These are phyloP conservation scores for Anhinga rufa DNA, from an alignment of 2,113 vertebrate genomes.

Conservation along the genomic window DNA sequence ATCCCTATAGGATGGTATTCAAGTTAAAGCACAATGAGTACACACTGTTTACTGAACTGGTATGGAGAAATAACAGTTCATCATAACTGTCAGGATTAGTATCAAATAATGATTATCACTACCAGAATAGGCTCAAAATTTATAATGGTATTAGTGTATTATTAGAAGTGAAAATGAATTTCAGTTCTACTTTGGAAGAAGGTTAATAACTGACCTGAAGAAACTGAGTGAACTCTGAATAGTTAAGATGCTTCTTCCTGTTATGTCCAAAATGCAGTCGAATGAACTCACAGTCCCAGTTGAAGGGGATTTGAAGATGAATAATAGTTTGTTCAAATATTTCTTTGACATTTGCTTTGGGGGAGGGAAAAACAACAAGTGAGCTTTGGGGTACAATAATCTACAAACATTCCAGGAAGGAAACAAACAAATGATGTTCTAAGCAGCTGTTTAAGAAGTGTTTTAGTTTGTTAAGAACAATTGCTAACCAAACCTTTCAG, in stretches of 20 bases:
- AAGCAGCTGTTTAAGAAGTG: slow-evolving; percentile 46
- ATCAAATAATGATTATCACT: neutral
- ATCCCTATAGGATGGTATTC: neutral
- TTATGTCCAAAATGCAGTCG: slow-evolving; percentile 93
- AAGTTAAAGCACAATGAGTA: neutral
- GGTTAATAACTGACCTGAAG: slow-evolving; percentile 82
- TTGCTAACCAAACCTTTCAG: slow-evolving; percentile 44
- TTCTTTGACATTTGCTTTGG: slow-evolving; percentile 92
- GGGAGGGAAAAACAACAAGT: slow-evolving; percentile 63
- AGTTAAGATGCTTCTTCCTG: slow-evolving; percentile 90
- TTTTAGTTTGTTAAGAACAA: slow-evolving; percentile 63
- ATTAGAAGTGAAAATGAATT: neutral
- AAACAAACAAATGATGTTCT: slow-evolving; percentile 57
- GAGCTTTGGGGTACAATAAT: slow-evolving; percentile 18
- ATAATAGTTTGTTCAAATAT: slow-evolving; percentile 93
- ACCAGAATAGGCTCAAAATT: neutral
- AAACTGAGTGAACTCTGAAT: slow-evolving; percentile 93
- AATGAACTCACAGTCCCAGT: slow-evolving; percentile 98
- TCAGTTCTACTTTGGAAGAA: neutral
- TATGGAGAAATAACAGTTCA: neutral
- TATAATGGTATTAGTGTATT: neutral
- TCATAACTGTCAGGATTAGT: neutral
- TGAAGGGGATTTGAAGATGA: slow-evolving; percentile 96
- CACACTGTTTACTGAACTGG: neutral
- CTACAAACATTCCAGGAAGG: slow-evolving; percentile 57